phyloP scores from a whole-genome alignment of 2,888 invertebrate genomes.

The Deilephila elpenor region DNA sequence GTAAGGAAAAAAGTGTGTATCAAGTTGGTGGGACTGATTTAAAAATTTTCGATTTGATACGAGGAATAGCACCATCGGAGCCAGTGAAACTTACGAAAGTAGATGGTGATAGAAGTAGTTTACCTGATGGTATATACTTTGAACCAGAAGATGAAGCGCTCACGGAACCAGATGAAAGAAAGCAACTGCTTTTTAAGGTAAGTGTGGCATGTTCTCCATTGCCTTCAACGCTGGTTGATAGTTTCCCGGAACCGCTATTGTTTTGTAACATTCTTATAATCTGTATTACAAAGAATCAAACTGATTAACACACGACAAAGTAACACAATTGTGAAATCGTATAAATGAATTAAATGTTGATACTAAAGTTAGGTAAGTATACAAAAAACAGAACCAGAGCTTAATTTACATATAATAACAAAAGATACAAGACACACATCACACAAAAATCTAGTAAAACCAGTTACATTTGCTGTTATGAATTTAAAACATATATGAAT shows the following conservation, averaged over 20 bases:
- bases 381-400: too few species aligned
- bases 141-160: slow-evolving; percentile 53
- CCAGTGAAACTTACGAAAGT: slow-evolving; percentile 47
- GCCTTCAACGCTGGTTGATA: not conserved
- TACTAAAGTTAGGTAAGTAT: too few species aligned
- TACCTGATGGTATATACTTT: slow-evolving; percentile 61
- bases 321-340: too few species aligned
- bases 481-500: too few species aligned
- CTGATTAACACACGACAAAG: too few species aligned
- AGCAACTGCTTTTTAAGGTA: slow-evolving; percentile 46
- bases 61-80: slow-evolving; percentile 47
- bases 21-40: slow-evolving; percentile 49
- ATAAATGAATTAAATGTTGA: too few species aligned
- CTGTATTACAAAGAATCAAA: too few species aligned
- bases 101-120: slow-evolving; percentile 40
- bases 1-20: slow-evolving; percentile 49
- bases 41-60: slow-evolving; percentile 46
- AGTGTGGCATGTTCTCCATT: slow-evolving; percentile 29
- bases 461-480: too few species aligned
- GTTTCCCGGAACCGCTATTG: not conserved
- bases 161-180: slow-evolving; percentile 34
- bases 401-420: too few species aligned
- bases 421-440: too few species aligned
- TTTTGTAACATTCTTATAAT: not conserved
- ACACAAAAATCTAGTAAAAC: too few species aligned